Conservation (phyloP, 1,140 invertebrate genomes). For the Zaprionus ghesquierei region DNA sequence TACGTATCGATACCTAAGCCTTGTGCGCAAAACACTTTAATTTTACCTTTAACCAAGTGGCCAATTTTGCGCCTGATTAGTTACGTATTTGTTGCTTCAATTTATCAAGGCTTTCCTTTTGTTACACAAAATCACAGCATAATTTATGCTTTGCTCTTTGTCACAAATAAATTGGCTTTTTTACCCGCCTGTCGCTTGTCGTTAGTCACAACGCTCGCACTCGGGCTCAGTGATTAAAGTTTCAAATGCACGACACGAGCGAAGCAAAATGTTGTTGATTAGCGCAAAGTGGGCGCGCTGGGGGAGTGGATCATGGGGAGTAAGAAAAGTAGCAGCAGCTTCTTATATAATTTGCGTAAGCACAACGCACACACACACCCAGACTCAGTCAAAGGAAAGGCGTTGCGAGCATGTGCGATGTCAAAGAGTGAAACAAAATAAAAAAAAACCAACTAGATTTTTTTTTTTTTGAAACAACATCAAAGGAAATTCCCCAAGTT, state of each 20-base stretch:
- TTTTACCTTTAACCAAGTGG: neutral
- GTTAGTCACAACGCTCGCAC: neutral
- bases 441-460: neutral
- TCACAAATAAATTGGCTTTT: conserved; percentile 37
- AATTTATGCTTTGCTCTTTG: conserved; percentile 7
- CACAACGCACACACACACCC: neutral
- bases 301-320: neutral
- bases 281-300: neutral
- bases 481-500: conserved; percentile 25
- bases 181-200: conserved; percentile 1
- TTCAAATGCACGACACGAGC: conserved; percentile 26
- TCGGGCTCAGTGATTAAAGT: conserved; percentile 37
- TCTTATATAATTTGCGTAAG: conserved; percentile 35
- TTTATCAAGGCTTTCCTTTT: neutral
- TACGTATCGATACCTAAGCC: neutral
- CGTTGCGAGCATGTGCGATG: neutral
- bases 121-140: conserved; percentile 9
- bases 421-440: neutral
- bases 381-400: neutral
- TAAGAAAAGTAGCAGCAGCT: conserved; percentile 1
- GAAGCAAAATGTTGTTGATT: conserved; percentile 45
- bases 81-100: neutral
- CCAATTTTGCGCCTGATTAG: neutral
- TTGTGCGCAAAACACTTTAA: neutral
- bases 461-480: conserved; percentile 20